Evolutionary conservation across 2,797 vertebrate genomes (phyloP), one percentile per base, ranked within the genome.

Genomic region (Schizopygopsis pylzovi): DNA sequence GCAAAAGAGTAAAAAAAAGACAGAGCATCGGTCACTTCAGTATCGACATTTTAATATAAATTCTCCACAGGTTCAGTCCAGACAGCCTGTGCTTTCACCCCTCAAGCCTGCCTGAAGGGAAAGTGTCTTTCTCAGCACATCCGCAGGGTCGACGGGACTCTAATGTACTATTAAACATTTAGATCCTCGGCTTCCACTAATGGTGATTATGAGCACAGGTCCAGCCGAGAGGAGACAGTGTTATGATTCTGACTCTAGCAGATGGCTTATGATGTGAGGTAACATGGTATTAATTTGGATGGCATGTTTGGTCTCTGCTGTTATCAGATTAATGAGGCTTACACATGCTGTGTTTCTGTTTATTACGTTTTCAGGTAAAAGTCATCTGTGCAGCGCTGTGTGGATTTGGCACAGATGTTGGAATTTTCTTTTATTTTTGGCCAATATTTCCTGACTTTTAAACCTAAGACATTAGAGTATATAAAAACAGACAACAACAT

Each of bases 81-180:
- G 73, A 43, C 52, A 68, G 59, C 68, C 76, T 67, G 41, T 65
- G 52, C 79, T 81, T 39, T 52, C 65, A 79, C 43, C 75, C 68
- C 76, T 77, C 28, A 73, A 85, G 76, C 28, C 71, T 37, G 85
- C 68, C 56, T 79, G 28, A 67, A 67, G 68, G 70, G 16, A 89
- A 86, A 79, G 72, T 84, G 87, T 86, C 73, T 82, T 59, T 83
- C 87, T 87, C 83, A 86, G 87, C 83, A 84, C 65, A 85, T 87
- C 75, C 47, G 47, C 78, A 56, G 75, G 41, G 45, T 59, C 81
- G 28, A 71, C 41, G 20, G 77, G 77, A 81, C 72, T 79, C 85
- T 88, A 87, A 88, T 87, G 84, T 87, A 79, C 59, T 83, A 90
- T 87, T 88, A 86, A 90, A 88, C 87, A 88, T 90, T 90, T 82